Base-by-base conservation (phyloP, 2,113 vertebrate species). In the Lepus timidus region DNA sequence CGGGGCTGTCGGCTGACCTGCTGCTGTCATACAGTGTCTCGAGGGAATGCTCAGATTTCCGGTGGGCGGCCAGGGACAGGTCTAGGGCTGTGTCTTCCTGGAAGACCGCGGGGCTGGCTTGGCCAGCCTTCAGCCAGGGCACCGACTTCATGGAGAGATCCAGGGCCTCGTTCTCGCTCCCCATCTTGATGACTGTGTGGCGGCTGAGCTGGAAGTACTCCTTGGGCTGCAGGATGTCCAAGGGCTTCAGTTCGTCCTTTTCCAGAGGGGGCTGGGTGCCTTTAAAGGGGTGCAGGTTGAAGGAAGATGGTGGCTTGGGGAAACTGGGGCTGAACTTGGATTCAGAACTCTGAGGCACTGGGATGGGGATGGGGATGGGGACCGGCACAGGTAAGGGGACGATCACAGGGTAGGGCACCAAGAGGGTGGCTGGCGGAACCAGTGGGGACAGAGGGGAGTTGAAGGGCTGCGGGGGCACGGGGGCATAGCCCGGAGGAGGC, bases 331-430 rank as follows among this genome's bases (percentile, higher is more conserved):
- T 97, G 58, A 97, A 98, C 97, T 99, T 99, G 58, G 98, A 97
- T 88, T 99, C 99, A 2, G 99, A 96, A 1, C 98, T 94, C 22
- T 98, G 99, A 88, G 99, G 99, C 86, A 99, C 97, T 1, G 99
- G 99, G 84, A 99, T 98, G 1, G 99, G 99, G n/a, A 99, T 99
- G 13, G 99, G 99, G 79, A 99, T 98, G 3, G 99, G 99, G 39
- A 99, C 98, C 10, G 99, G 99, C 62, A 99, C 99, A 0, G 99
- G 99, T 94, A 99, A 97, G 6, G 99, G 99, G 65, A 99, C 99
- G 6, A 99, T 99, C 91, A 99, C 99, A 0, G 99, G 99, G 94
- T 99, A 99, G 62, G 99, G 99, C 44, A 99, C 99, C 29, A 99
- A 98, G 29, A 99, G 98, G 0, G 99, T 99, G 61, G 99, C 99